These are phyloP conservation scores for Acanthaster planci DNA, from an alignment of 35 echinoderm and acorn worm genomes.

Conservation along the genomic window DNA sequence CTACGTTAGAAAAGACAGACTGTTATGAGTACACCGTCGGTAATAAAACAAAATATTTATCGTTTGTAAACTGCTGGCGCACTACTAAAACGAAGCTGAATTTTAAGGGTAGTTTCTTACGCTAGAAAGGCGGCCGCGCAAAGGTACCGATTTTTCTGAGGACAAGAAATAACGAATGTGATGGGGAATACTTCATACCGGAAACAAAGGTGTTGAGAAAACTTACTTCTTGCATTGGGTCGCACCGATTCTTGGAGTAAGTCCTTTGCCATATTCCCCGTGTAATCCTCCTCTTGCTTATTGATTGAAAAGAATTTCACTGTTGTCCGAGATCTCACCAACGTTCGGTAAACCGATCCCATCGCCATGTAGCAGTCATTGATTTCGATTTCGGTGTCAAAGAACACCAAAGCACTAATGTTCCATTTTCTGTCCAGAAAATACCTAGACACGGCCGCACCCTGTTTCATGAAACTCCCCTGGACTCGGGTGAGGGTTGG, in stretches of 20 bases:
- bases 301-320: background rate
- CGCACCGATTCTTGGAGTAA: conserved; percentile 25
- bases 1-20: no score
- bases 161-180: no score
- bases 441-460: conserved; percentile 16
- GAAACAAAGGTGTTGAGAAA: no score
- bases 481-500: conserved; percentile 41
- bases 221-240: conserved; percentile 45
- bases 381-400: conserved; percentile 47
- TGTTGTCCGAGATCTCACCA: background rate
- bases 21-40: no score
- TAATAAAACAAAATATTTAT: no score
- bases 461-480: conserved; percentile 42
- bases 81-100: no score
- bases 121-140: no score
- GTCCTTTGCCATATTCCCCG: background rate
- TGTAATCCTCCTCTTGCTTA: background rate
- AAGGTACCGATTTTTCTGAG: no score
- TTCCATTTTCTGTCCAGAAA: conserved; percentile 36
- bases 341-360: conserved; percentile 5
- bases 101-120: no score
- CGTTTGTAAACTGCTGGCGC: no score
- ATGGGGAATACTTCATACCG: no score
- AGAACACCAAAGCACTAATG: conserved; percentile 35
- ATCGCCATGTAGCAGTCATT: conserved; percentile 8